Percentiles rank a stretch among this genome's conserved stretches.
Conservation (phyloP, 2,888 invertebrate species). For the Sepioteuthis lessoniana region DNA sequence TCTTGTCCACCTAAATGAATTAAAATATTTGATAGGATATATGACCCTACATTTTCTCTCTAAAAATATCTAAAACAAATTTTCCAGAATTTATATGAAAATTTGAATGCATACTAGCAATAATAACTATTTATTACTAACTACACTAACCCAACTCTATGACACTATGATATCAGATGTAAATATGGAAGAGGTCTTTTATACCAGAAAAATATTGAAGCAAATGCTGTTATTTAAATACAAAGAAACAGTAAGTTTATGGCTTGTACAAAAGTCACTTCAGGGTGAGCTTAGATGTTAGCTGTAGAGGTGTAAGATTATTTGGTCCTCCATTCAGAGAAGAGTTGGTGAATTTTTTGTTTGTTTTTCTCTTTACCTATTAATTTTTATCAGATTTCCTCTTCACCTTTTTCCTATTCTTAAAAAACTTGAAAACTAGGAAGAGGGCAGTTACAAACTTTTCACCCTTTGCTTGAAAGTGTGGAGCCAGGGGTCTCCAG, state of each 20-base stretch:
- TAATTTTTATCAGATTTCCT: conserved; percentile 9
- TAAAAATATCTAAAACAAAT: too few species aligned
- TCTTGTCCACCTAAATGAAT: too few species aligned
- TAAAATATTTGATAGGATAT: too few species aligned
- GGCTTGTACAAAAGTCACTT: background rate
- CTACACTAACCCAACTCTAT: too few species aligned
- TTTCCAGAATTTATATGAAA: too few species aligned
- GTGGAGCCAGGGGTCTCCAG: background rate
- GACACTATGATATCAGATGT: too few species aligned
- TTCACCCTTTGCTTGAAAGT: background rate
- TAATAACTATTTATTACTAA: too few species aligned
- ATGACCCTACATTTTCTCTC: too few species aligned
- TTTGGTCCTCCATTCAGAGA: background rate
- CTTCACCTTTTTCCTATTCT: background rate
- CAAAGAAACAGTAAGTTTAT: background rate
- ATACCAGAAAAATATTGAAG: too few species aligned
- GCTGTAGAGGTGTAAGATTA: background rate
- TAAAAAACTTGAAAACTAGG: background rate
- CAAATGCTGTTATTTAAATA: background rate
- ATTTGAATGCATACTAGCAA: too few species aligned
- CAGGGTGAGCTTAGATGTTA: background rate
- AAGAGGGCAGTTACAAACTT: background rate
- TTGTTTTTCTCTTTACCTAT: background rate
- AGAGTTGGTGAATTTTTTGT: background rate
- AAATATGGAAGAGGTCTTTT: too few species aligned